Percentiles rank a stretch among this genome's conserved stretches.
phyloP scores from a whole-genome alignment of 2,113 vertebrate genomes.

The Chauna torquata region DNA sequence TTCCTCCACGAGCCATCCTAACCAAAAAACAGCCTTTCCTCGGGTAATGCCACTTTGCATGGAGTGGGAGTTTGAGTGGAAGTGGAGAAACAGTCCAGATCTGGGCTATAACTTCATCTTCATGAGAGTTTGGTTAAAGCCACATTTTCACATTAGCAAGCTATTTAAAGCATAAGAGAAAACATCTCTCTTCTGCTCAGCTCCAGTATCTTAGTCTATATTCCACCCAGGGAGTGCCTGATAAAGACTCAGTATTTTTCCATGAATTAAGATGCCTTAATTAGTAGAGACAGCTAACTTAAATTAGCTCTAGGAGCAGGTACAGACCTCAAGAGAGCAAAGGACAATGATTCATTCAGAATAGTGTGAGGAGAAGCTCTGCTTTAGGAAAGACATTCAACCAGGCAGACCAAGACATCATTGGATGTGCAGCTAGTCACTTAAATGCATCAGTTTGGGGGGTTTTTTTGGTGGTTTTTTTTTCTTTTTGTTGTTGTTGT shows the following conservation, averaged over 20 bases:
- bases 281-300: constrained; percentile 33
- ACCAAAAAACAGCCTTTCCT: neutral
- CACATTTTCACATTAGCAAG: neutral
- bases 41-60: neutral
- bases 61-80: neutral
- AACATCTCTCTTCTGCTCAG: neutral
- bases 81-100: neutral
- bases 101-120: neutral
- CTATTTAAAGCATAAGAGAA: constrained; percentile 16
- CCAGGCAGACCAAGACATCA: neutral
- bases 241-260: constrained; percentile 5
- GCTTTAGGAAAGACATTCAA: neutral
- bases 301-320: neutral
- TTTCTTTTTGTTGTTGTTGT: too few species aligned
- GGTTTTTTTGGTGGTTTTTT: neutral
- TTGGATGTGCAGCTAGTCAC: neutral
- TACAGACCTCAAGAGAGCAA: neutral
- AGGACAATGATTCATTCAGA: neutral
- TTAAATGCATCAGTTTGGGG: neutral
- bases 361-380: neutral
- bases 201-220: neutral
- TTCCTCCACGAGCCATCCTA: neutral
- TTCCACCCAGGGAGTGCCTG: neutral
- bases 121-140: neutral
- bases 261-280: constrained; percentile 40